Evolutionary conservation across 2,797 vertebrate genomes (phyloP), one percentile per base, ranked within the genome.

Genomic region (Galaxias olidus): DNA sequence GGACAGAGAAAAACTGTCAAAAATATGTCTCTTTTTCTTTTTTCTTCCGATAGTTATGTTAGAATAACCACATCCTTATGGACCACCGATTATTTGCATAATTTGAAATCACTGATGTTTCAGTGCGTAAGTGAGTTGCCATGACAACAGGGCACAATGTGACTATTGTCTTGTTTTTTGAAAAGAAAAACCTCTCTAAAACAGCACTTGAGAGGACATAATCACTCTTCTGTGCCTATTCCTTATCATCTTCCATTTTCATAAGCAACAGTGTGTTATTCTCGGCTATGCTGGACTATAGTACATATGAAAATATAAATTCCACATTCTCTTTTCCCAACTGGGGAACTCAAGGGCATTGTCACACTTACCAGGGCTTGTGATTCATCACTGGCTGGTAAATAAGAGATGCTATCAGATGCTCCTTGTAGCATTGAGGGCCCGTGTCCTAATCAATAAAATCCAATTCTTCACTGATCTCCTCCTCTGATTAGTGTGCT

Each of bases 321-420:
- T 53, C 13, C 42, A 57, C 48, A 65, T 59, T 20, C 61, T 44
- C n/a, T 68, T 48, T 59, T 68, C 41, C 57, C 68, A 61, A 59
- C 72, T 48, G 61, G 49, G 72, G 54, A 80, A 78, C 80, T 86
- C 86, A 91, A 92, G 90, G 90, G 76, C 89, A 88, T 85, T 84
- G 78, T 85, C 76, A 58, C 73, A 66, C 80, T 90, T 89, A 91
- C 89, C 89, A 76, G 82, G 8, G 15, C 50, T 60, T 43, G 65
- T 66, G 81, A 90, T 88, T 85, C 82, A 89, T 89, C 88, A 71
- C 69, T 69, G 69, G 77, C 82, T 86, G 86, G 88, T 90, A 91
- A 92, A 91, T 91, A 92, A 91, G 83, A 91, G 89, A 93, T 92
- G 71, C 74, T 92, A 93, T 92, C 91, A 71, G 68, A 50, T 61